Evolutionary conservation across 2,888 invertebrate species (phyloP).

Genomic region (Orthosia gothica): DNA sequence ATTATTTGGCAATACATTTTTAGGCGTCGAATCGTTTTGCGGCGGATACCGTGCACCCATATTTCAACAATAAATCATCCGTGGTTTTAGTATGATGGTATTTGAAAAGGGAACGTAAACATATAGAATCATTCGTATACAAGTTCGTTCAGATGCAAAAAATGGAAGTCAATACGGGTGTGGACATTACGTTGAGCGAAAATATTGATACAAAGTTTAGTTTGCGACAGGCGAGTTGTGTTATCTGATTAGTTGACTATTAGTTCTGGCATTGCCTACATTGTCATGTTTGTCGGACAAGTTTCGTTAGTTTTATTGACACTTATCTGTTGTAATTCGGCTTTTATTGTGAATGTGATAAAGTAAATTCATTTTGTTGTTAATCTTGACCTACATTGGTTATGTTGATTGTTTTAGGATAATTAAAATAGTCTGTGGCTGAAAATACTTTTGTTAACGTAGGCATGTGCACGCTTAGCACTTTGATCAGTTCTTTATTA

Average conservation of each 20-base stretch:
- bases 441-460: not conserved
- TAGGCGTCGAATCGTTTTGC: slow-evolving; percentile 68
- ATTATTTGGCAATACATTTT: slow-evolving; percentile 71
- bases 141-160: slow-evolving; percentile 61
- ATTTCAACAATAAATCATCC: slow-evolving; percentile 80
- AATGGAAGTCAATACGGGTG: slow-evolving; percentile 56
- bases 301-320: slow-evolving; percentile 60
- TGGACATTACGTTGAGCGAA: slow-evolving; percentile 41
- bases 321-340: slow-evolving; percentile 59
- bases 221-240: slow-evolving; percentile 48
- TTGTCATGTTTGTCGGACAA: slow-evolving; percentile 58
- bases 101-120: slow-evolving; percentile 76
- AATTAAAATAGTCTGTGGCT: not conserved
- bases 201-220: slow-evolving; percentile 62
- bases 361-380: slow-evolving; percentile 45
- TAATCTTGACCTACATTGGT: slow-evolving; percentile 22
- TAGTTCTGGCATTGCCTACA: slow-evolving; percentile 64
- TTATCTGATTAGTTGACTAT: slow-evolving; percentile 67
- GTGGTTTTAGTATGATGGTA: slow-evolving; percentile 74
- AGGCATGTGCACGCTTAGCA: no score
- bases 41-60: slow-evolving; percentile 67
- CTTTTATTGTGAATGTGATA: slow-evolving; percentile 58
- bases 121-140: slow-evolving; percentile 67
- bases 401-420: slow-evolving; percentile 10
- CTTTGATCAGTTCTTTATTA: no score